Evolutionary conservation across 2,113 vertebrate genomes (phyloP).

Genomic region (Corythornis madagascariensis): DNA sequence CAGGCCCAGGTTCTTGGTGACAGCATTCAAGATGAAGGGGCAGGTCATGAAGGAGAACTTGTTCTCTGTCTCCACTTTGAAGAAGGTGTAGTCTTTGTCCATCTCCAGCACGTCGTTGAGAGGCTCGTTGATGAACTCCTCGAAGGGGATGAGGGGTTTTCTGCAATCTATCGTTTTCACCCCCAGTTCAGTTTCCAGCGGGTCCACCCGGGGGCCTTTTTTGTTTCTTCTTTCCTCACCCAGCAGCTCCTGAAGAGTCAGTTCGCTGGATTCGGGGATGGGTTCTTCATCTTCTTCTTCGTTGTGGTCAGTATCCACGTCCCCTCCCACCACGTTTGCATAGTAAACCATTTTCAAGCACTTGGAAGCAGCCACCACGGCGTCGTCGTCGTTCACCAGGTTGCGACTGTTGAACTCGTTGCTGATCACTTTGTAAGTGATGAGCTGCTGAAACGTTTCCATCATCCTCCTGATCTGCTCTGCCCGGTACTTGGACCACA

Average conservation of each 20-base stretch:
- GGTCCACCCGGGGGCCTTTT: slow-evolving; percentile 91
- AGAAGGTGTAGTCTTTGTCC: slow-evolving; percentile 99
- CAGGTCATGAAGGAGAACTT: slow-evolving; percentile 99
- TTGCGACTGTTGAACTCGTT: slow-evolving; percentile 92
- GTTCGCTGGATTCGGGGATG: slow-evolving; percentile 87
- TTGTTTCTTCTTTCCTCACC: slow-evolving; percentile 94
- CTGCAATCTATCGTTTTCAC: slow-evolving; percentile 90
- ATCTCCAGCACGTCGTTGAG: slow-evolving; percentile 98
- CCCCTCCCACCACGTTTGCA: slow-evolving; percentile 91
- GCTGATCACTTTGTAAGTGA: slow-evolving; percentile 97
- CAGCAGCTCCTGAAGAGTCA: slow-evolving; percentile 93
- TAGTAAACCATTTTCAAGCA: slow-evolving; percentile 98
- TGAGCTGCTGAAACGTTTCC: slow-evolving; percentile 99
- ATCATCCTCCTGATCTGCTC: slow-evolving; percentile 91
- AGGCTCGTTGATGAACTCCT: slow-evolving; percentile 97
- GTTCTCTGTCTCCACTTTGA: slow-evolving; percentile 96
- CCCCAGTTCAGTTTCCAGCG: slow-evolving; percentile 91
- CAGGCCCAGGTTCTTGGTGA: slow-evolving; percentile 96
- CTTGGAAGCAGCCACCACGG: slow-evolving; percentile 94
- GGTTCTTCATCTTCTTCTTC: slow-evolving; percentile 96
- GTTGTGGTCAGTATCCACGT: slow-evolving; percentile 89
- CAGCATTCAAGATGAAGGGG: slow-evolving; percentile 94
- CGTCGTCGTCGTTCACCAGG: slow-evolving; percentile 94
- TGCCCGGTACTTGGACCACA: slow-evolving; percentile 89
- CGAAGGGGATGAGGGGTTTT: slow-evolving; percentile 90